Percentiles rank a stretch among this genome's conserved stretches.
These are phyloP conservation scores for Zele albiditarsus DNA, from an alignment of 2,888 invertebrate species.

Conservation along the genomic window DNA sequence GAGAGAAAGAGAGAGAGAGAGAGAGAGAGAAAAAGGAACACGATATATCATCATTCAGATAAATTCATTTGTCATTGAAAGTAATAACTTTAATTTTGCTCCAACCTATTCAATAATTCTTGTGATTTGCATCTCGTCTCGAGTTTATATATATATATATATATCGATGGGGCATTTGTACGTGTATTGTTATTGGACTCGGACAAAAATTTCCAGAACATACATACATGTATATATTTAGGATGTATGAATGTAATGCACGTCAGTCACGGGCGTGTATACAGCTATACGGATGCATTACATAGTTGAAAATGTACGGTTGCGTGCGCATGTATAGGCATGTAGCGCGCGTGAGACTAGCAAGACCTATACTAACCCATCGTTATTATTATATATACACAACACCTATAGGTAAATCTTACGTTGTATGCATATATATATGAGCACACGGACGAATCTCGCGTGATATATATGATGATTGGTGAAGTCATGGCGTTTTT, in stretches of 20 bases:
- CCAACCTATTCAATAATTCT: too few relatives aligned
- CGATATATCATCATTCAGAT: constrained; percentile 54
- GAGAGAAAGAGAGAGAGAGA: too few relatives aligned
- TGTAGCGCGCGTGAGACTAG: constrained; percentile 65
- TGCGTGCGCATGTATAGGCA: constrained; percentile 38
- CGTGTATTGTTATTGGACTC: too few relatives aligned
- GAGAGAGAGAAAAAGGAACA: too few relatives aligned
- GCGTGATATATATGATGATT: constrained; percentile 40
- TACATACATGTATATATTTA: too few relatives aligned
- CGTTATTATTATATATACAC: constrained; percentile 46
- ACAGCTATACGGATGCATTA: neutral
- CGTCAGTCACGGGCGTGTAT: neutral
- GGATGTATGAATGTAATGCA: too few relatives aligned
- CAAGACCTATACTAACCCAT: constrained; percentile 61
- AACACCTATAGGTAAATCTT: constrained; percentile 45
- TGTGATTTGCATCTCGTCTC: constrained; percentile 36
- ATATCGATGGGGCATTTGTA: too few relatives aligned
- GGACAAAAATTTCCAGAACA: neutral
- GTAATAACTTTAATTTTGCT: constrained; percentile 53
- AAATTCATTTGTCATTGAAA: constrained; percentile 50
- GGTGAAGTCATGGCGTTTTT: constrained; percentile 35
- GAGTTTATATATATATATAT: too few relatives aligned
- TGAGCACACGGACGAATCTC: constrained; percentile 40
- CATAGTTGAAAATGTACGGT: constrained; percentile 12
- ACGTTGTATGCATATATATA: constrained; percentile 9